Conservation (phyloP, 2,113 vertebrate genomes). For the Erinaceus europaeus region DNA sequence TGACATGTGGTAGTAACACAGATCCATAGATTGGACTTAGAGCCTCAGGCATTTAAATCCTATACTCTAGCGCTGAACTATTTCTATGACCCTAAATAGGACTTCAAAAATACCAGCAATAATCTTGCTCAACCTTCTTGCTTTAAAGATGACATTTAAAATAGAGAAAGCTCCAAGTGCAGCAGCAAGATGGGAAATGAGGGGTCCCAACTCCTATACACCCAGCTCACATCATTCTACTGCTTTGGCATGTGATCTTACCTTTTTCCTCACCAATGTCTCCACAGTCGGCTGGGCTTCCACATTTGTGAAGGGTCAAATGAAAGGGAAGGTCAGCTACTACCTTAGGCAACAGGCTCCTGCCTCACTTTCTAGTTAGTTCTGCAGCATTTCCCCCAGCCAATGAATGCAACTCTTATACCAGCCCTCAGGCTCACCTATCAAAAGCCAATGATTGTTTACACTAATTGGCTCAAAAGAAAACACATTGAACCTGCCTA, state of each 20-base stretch:
- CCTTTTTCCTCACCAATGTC: not conserved
- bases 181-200: not conserved
- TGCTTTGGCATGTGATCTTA: not conserved
- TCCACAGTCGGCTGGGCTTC: not conserved
- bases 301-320: not conserved
- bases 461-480: constrained; percentile 6
- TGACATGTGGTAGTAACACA: no score
- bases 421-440: not conserved
- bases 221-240: not conserved
- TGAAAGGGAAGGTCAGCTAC: not conserved
- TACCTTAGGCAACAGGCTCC: not conserved
- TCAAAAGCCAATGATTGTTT: not conserved
- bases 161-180: not conserved
- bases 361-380: not conserved
- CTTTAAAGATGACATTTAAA: not conserved
- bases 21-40: no score
- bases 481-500: not conserved
- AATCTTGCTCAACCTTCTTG: not conserved
- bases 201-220: accelerated
- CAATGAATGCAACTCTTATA: not conserved
- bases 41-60: no score
- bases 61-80: no score
- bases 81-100: no score
- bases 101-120: not conserved
- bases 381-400: not conserved